Percentiles rank a stretch among this genome's conserved stretches.
Evolutionary conservation across 2,888 invertebrate genomes (phyloP).

Genomic region (Cantharis nigra): DNA sequence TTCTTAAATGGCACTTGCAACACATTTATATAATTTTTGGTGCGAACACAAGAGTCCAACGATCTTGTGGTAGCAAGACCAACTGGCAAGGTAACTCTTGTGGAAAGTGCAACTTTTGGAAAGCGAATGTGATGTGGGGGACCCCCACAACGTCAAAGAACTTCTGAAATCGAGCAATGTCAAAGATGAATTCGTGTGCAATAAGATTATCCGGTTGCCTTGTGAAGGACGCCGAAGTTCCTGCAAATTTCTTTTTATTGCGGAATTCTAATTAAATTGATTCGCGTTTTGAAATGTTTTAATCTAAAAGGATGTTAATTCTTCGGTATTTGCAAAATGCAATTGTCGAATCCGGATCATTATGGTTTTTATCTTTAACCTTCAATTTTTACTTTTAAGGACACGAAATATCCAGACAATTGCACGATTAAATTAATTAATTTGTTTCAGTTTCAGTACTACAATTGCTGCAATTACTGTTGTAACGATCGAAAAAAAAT

Average conservation of each 20-base stretch:
- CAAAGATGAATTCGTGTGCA: constrained; percentile 16
- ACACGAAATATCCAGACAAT: background rate
- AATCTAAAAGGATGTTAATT: background rate
- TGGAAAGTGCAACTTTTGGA: constrained; percentile 26
- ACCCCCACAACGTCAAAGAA: constrained; percentile 15
- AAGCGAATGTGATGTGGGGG: constrained; percentile 24
- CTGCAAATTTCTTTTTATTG: background rate
- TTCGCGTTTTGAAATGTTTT: background rate
- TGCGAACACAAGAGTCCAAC: background rate
- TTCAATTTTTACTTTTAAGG: background rate
- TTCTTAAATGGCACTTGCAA: background rate
- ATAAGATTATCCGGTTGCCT: constrained; percentile 18
- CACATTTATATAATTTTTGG: background rate
- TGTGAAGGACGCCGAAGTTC: constrained; percentile 19
- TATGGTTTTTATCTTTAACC: background rate
- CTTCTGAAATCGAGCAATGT: constrained; percentile 27
- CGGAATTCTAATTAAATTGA: background rate
- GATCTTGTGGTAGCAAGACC: background rate
- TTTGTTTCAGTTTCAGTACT: background rate
- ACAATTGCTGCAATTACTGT: background rate
- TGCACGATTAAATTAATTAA: background rate
- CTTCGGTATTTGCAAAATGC: background rate
- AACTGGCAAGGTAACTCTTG: constrained; percentile 5
- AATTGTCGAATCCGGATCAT: background rate
- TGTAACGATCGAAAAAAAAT: background rate